Evolutionary conservation across 1,140 invertebrate genomes (phyloP).

Genomic region (Caenorhabditis brenneri): DNA sequence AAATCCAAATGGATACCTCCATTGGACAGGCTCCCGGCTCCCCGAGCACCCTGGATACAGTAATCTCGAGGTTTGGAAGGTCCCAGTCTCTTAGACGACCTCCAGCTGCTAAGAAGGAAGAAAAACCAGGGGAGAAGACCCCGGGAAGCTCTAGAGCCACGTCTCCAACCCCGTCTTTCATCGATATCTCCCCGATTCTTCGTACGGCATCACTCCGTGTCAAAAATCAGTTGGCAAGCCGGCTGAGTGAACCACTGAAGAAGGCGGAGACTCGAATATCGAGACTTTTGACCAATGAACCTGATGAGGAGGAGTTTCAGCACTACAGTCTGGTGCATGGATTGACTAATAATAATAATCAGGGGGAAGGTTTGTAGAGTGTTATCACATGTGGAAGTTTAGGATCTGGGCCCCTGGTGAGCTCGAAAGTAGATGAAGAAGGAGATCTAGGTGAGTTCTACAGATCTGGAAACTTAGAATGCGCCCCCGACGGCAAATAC

Average conservation of each 20-base stretch:
- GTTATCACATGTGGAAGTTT: background rate
- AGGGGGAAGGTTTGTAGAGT: background rate
- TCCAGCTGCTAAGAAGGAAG: background rate
- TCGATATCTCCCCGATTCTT: slow-evolving; percentile 35
- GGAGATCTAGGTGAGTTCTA: too few species aligned
- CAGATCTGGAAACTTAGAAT: too few species aligned
- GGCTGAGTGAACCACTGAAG: slow-evolving; percentile 58
- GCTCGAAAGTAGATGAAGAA: too few species aligned
- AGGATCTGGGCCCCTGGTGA: too few species aligned
- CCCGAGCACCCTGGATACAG: background rate
- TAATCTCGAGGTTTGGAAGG: background rate
- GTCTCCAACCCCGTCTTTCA: slow-evolving; percentile 17
- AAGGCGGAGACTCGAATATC: slow-evolving; percentile 18
- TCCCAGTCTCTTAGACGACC: background rate
- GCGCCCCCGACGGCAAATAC: too few species aligned
- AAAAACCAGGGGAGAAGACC: background rate
- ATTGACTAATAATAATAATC: slow-evolving; percentile 42
- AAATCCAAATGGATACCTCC: background rate
- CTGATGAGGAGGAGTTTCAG: slow-evolving; percentile 24
- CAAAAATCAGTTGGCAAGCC: slow-evolving; percentile 59
- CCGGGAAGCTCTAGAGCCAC: background rate
- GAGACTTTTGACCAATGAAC: background rate
- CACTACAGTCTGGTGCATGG: slow-evolving; percentile 31
- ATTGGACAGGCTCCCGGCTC: background rate
- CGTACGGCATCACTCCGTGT: slow-evolving; percentile 46